Base-by-base conservation (phyloP, 2,113 vertebrate genomes). In the Serilophus lunatus region DNA sequence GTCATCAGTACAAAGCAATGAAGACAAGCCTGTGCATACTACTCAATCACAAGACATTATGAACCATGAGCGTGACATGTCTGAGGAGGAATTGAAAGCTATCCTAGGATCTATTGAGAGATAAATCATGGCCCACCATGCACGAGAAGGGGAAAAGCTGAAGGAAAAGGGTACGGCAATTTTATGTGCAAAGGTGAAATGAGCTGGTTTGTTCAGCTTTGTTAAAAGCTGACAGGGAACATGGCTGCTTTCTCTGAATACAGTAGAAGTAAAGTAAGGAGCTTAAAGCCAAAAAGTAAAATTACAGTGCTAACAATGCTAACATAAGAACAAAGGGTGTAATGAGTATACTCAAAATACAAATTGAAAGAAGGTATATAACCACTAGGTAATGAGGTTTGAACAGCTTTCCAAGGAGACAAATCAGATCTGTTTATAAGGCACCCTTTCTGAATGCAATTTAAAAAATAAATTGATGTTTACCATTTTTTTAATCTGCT, bases 331-430 rank as follows among this genome's bases (percentile, higher is more conserved):
- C 33, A 91, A 87, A 92, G 65, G 69, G 51, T 49, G 57, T 35
- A 80, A 87, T 7, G 20, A 87, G 60, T 31, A 71, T 75, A 87
- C 79, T 86, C 70, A 82, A 87, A 95, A n/a, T 53, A 96, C 84
- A 91, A 96, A 96, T 95, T 96, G 95, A 96, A 96, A 92, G 91
- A 91, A 92, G 81, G 81, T 89, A 91, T 89, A 87, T 56, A 95
- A 76, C 35, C 65, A 85, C 78, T 60, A 84, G 47, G 53, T 84
- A 95, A 94, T 87, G 87, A 92, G 84, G 51, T 95, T 95, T 92
- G 65, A 88, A 92, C 45, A 83, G 72, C 40, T 88, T 94, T 86
- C 81, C 40, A 84, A 86, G 74, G 45, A 95, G 80, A 18, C 31
- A 94, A 91, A 93, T 87, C 74, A 92, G 84, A 95, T 97, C 86